Conservation (phyloP, 2,113 vertebrate genomes). For the Solea senegalensis region DNA sequence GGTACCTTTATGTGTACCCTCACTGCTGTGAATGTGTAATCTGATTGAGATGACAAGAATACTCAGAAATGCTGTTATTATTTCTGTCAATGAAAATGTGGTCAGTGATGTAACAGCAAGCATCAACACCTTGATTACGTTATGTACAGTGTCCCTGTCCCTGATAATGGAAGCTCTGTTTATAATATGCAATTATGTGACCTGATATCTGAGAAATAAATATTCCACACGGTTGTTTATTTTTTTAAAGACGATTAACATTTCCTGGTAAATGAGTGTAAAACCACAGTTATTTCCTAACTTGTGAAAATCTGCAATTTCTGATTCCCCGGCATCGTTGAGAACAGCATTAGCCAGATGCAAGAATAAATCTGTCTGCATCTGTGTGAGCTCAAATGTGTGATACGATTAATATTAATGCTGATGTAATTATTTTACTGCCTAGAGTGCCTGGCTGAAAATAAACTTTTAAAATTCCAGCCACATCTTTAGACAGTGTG, state of each 20-base stretch:
- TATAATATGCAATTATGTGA: neutral
- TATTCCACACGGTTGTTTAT: neutral
- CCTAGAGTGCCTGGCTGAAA: constrained; percentile 40
- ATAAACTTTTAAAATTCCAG: constrained; percentile 54
- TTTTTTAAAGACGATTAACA: neutral
- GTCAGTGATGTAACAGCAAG: no score
- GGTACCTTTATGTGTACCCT: no score
- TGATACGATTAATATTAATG: constrained; percentile 61
- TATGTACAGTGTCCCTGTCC: no score
- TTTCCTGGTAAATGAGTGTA: neutral
- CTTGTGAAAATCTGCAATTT: neutral
- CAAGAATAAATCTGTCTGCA: constrained; percentile 26
- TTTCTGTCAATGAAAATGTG: no score
- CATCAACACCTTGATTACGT: no score
- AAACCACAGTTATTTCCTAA: neutral
- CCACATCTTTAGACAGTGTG: constrained; percentile 48
- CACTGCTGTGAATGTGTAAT: no score
- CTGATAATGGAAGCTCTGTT: no score
- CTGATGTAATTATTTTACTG: constrained; percentile 66
- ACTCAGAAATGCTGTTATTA: no score
- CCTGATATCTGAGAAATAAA: neutral
- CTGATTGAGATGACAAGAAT: no score
- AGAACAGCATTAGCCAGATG: constrained; percentile 11
- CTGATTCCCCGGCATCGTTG: constrained; percentile 7
- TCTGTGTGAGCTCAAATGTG: constrained; percentile 23